phyloP scores from a whole-genome alignment of 2,888 invertebrate genomes.

The Branchellion lobata region DNA sequence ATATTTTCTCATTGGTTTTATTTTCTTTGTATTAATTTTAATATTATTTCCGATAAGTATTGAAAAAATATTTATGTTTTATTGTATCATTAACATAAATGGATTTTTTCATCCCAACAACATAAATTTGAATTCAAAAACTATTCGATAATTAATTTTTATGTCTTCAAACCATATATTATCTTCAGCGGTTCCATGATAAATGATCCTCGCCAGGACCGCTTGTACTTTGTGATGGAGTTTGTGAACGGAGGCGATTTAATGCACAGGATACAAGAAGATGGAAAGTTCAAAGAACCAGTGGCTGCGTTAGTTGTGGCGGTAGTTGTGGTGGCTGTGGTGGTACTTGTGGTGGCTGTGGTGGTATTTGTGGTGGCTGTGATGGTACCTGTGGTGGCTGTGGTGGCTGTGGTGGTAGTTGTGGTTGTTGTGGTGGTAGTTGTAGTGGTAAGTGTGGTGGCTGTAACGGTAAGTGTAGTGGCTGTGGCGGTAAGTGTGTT shows the following conservation, averaged over 20 bases:
- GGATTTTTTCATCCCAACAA: too few relatives aligned
- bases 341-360: too few relatives aligned
- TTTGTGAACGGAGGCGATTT: constrained; percentile 99
- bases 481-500: background rate
- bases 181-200: too few relatives aligned
- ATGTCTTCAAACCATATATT: too few relatives aligned
- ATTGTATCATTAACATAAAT: too few relatives aligned
- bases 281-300: constrained; percentile 59
- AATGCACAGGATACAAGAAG: constrained; percentile 99
- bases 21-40: too few relatives aligned
- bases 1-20: too few relatives aligned
- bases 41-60: too few relatives aligned
- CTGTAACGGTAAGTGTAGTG: background rate
- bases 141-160: too few relatives aligned
- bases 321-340: background rate
- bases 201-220: constrained; percentile 71
- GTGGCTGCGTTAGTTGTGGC: constrained; percentile 29
- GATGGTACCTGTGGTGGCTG: background rate
- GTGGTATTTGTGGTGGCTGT: background rate
- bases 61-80: too few relatives aligned
- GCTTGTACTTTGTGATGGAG: constrained; percentile 99
- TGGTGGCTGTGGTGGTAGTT: background rate
- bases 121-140: too few relatives aligned
- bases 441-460: background rate
- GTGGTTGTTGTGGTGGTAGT: background rate